phyloP scores from a whole-genome alignment of 2,113 vertebrate species.

The Aegithalos caudatus region DNA sequence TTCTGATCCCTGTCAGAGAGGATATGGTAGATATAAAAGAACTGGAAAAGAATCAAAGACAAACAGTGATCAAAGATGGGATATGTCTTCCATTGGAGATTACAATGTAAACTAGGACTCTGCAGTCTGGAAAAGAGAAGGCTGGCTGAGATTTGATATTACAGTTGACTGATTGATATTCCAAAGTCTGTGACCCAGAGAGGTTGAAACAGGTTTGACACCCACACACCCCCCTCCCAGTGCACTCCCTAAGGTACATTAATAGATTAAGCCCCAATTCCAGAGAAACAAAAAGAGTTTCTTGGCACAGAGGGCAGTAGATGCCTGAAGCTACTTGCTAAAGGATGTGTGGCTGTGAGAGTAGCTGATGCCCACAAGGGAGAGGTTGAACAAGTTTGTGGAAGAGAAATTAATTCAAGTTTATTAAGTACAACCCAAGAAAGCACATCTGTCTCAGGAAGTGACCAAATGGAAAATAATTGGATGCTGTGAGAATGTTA shows the following conservation, averaged over 20 bases:
- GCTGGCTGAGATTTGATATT: background rate
- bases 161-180: background rate
- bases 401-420: background rate
- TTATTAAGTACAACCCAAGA: background rate
- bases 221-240: background rate
- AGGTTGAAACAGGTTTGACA: background rate
- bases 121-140: background rate
- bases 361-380: background rate
- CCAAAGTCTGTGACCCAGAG: background rate
- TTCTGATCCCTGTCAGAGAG: background rate
- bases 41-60: background rate
- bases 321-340: background rate
- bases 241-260: background rate
- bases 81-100: background rate
- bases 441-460: background rate
- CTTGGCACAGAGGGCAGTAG: background rate
- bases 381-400: background rate
- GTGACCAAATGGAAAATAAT: background rate
- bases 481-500: background rate
- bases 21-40: background rate
- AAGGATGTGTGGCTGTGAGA: background rate
- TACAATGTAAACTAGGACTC: background rate
- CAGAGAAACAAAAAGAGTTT: background rate
- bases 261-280: background rate
- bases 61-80: background rate